Conservation (phyloP, 1,140 invertebrate genomes). For the Apolygus lucorum region DNA sequence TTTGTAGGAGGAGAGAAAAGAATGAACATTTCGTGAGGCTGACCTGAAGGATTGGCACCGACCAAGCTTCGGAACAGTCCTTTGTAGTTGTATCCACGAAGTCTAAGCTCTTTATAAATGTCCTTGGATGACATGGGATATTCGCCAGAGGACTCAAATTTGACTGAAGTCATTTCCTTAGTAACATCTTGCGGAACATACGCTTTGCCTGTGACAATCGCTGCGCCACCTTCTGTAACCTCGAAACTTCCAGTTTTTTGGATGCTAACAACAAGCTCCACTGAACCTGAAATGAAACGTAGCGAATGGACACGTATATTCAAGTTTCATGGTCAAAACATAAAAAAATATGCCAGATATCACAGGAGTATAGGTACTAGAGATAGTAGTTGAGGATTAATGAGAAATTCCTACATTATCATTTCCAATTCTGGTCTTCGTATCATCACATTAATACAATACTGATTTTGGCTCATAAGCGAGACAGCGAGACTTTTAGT, state of each 20-base stretch:
- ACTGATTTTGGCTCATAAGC: too few relatives aligned
- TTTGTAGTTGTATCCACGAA: slow-evolving; percentile 86
- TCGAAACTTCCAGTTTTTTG: slow-evolving; percentile 79
- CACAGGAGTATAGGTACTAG: too few relatives aligned
- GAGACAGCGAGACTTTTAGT: too few relatives aligned
- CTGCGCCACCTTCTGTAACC: slow-evolving; percentile 64
- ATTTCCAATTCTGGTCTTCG: too few relatives aligned
- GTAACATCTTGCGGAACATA: slow-evolving; percentile 43
- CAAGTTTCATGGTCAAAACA: background rate
- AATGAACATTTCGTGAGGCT: slow-evolving; percentile 14
- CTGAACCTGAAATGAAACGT: slow-evolving; percentile 36
- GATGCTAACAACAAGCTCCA: slow-evolving; percentile 71
- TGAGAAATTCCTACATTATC: too few relatives aligned
- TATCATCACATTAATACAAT: too few relatives aligned
- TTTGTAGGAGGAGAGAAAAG: slow-evolving; percentile 24
- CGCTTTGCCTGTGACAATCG: slow-evolving; percentile 70
- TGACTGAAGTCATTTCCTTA: slow-evolving; percentile 40
- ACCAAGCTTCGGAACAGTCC: slow-evolving; percentile 61
- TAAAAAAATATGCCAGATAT: too few relatives aligned
- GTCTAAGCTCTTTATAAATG: slow-evolving; percentile 83
- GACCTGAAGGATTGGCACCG: slow-evolving; percentile 43
- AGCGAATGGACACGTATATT: background rate
- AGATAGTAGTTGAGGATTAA: too few relatives aligned
- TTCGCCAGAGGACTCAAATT: slow-evolving; percentile 38
- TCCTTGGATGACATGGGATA: slow-evolving; percentile 54